Base-by-base conservation (phyloP, 2,797 vertebrate genomes). In the Melanotaenia boesemani region DNA sequence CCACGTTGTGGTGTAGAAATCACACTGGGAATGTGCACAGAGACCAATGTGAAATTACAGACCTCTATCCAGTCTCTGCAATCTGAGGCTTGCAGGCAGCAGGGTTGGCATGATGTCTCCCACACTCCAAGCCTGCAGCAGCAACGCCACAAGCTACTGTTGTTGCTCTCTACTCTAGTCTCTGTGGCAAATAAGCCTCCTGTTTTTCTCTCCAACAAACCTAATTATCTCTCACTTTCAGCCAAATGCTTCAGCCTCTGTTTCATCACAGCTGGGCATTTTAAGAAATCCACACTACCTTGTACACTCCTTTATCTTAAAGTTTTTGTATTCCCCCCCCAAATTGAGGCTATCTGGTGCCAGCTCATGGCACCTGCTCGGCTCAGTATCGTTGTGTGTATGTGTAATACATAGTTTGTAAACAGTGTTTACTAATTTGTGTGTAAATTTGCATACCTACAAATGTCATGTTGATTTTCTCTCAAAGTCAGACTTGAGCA, bases 11-110 rank as follows among this genome's bases (percentile, higher is more conserved):
- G 80, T 83, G 85, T 90, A 87, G 78, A 86, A 90, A 87, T 90
- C 82, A 88, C 82, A 86, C 80, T 28, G 82, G 83, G 81, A 83
- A 84, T 15, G 56, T 71, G 80, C 85, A 83, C 80, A 87, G 71
- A 88, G 74, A 28, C 50, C 60, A 36, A 79, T 86, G 71, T 84
- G 34, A 91, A 91, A 91, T 82, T n/a, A 88, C 81, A 91, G 83
- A 83, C 85, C 84, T 89, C 41, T 52, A 11, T 89, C 72, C 80
- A 70, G 41, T 1, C 80, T 74, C 44, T 76, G 75, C 87, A 92
- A 92, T 93, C 91, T 85, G 75, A 81, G 80, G 70, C 85, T 85
- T 57, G 71, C 93, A 93, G 92, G 89, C 89, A 74, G 85, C 79
- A 74, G 72, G 82, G 85, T 85, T 91, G 91, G 90, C 90, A 69